Conservation (phyloP, 2,888 invertebrate genomes). For the Parapristionchus giblindavisi region DNA sequence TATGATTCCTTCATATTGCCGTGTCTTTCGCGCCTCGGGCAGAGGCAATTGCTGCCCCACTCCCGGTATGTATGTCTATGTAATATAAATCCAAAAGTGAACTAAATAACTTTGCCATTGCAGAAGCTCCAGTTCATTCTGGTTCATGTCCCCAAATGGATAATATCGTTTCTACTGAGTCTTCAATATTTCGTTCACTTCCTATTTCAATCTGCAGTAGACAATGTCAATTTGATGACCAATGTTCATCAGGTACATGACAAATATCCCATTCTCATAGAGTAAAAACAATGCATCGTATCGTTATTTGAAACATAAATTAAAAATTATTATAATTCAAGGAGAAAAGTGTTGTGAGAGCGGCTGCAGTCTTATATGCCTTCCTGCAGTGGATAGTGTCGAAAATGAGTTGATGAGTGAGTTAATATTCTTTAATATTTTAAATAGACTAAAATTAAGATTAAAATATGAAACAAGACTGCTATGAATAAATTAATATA, state of each 20-base stretch:
- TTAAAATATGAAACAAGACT: too few species aligned
- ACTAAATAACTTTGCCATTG: neutral
- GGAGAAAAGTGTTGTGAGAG: conserved; percentile 64
- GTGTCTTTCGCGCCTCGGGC: conserved; percentile 46
- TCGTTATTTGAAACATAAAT: neutral
- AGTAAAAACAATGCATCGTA: neutral
- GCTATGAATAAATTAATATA: too few species aligned
- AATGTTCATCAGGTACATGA: conserved; percentile 22
- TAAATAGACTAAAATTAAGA: too few species aligned
- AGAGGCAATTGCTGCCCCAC: conserved; percentile 60
- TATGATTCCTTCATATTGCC: conserved; percentile 53
- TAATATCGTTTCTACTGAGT: neutral
- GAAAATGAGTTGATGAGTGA: conserved; percentile 17
- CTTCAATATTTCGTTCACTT: conserved; percentile 1
- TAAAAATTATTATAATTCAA: neutral
- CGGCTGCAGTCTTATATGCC: conserved; percentile 64
- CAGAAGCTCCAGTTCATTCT: conserved; percentile 15
- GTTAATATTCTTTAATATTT: neutral
- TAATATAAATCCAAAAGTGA: neutral
- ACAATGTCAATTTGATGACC: conserved; percentile 31
- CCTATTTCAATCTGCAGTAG: conserved; percentile 15
- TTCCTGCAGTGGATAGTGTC: conserved; percentile 33
- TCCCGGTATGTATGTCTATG: conserved; percentile 41
- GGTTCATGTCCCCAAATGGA: conserved; percentile 27
- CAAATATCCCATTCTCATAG: too few species aligned